Percentiles rank a stretch among this genome's conserved stretches.
These are phyloP conservation scores for Sebastes nivosus DNA, from an alignment of 2,797 vertebrate genomes.

Conservation along the genomic window DNA sequence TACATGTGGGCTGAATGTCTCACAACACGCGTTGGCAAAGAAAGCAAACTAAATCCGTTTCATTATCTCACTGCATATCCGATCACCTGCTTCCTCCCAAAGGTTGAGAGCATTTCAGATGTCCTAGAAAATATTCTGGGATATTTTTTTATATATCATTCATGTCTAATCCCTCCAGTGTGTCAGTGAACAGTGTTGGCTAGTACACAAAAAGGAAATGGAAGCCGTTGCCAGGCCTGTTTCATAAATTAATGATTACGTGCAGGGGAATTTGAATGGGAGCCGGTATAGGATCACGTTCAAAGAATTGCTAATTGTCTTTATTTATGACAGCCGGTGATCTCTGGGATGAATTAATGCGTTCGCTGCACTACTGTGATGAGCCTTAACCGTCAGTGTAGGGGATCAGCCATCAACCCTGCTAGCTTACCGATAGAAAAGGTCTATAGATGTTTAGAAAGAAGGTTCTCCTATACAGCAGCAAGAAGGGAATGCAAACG, in stretches of 20 bases:
- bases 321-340: conserved; percentile 58
- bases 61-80: conserved; percentile 1
- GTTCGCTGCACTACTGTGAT: conserved; percentile 36
- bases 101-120: conserved; percentile 14
- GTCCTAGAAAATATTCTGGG: conserved; percentile 40
- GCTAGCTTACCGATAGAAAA: conserved; percentile 4
- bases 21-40: neutral
- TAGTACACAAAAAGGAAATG: conserved; percentile 52
- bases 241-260: conserved; percentile 67
- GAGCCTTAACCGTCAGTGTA: conserved; percentile 24
- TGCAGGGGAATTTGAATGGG: conserved; percentile 44
- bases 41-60: conserved; percentile 1
- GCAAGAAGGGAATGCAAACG: neutral
- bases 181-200: conserved; percentile 45
- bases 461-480: neutral
- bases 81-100: conserved; percentile 13
- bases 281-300: conserved; percentile 47
- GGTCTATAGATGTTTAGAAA: neutral
- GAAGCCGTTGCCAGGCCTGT: conserved; percentile 31
- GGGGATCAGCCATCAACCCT: conserved; percentile 30
- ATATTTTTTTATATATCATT: conserved; percentile 3
- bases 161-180: conserved; percentile 5
- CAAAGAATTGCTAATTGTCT: conserved; percentile 67
- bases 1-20: neutral
- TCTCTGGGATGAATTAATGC: conserved; percentile 46